Percentiles rank a stretch among this genome's conserved stretches.
phyloP scores from a whole-genome alignment of 2,888 invertebrate species.

The Brachylomia viminalis region DNA sequence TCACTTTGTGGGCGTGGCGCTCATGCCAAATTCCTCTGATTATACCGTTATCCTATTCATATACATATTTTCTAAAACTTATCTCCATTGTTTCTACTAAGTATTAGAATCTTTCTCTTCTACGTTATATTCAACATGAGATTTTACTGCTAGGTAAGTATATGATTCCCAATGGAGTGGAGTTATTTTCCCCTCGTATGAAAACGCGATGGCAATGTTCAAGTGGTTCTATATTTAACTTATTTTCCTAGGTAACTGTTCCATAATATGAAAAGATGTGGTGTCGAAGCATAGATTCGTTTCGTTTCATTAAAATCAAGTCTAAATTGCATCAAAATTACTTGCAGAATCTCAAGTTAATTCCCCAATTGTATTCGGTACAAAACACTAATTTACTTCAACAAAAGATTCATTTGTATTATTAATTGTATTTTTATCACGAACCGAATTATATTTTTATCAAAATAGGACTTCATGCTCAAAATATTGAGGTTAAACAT shows the following conservation, averaged over 20 bases:
- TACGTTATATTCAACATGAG: slow-evolving; percentile 8
- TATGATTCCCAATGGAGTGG: slow-evolving; percentile 25
- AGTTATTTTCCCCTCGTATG: slow-evolving; percentile 18
- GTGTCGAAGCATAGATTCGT: background rate
- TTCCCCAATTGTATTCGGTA: background rate
- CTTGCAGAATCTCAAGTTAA: slow-evolving; percentile 23
- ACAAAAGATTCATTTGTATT: slow-evolving; percentile 53
- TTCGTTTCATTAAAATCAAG: background rate
- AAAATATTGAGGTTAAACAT: slow-evolving; percentile 25
- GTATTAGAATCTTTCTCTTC: slow-evolving; percentile 9
- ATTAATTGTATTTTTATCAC: slow-evolving; percentile 47
- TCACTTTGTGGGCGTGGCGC: slow-evolving; percentile 30
- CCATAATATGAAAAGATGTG: background rate
- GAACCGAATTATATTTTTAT: background rate
- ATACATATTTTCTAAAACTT: slow-evolving; percentile 30
- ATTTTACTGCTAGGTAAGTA: slow-evolving; percentile 22
- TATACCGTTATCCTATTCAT: slow-evolving; percentile 34
- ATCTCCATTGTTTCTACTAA: background rate
- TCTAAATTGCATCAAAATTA: slow-evolving; percentile 17
- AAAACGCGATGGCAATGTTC: slow-evolving; percentile 39
- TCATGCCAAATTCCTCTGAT: slow-evolving; percentile 36
- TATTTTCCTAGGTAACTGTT: slow-evolving; percentile 24
- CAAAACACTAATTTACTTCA: slow-evolving; percentile 43
- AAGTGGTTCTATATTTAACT: slow-evolving; percentile 28
- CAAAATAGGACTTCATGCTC: background rate